Conservation (phyloP, 2,797 vertebrate genomes). For the Phoebastria nigripes region DNA sequence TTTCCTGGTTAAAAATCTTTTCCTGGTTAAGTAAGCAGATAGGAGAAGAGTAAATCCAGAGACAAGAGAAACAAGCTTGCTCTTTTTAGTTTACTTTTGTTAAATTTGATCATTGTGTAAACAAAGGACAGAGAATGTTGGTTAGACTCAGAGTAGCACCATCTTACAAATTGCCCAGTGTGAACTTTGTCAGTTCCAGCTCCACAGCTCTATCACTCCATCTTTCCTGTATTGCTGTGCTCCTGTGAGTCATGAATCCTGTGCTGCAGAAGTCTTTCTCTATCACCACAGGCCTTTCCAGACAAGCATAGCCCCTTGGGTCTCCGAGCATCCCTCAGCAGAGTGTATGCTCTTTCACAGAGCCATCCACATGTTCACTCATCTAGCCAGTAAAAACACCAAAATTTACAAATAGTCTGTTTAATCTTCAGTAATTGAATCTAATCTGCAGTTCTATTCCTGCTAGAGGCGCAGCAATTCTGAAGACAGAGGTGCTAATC, state of each 20-base stretch:
- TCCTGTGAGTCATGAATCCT: neutral
- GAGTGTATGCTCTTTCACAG: neutral
- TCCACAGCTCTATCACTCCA: neutral
- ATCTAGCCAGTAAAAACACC: neutral
- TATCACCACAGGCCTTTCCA: neutral
- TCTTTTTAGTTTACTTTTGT: neutral
- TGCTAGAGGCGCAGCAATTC: neutral
- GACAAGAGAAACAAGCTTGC: neutral
- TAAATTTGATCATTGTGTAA: neutral
- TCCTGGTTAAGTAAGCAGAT: neutral
- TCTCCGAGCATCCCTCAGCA: neutral
- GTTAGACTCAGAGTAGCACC: neutral
- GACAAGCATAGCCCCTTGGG: neutral
- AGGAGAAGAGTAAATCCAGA: neutral
- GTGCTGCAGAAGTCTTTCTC: neutral
- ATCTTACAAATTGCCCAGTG: neutral
- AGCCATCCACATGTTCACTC: neutral
- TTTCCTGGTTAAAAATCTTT: neutral
- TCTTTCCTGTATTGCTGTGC: neutral
- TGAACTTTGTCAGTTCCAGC: neutral
- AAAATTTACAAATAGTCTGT: neutral
- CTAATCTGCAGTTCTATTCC: neutral
- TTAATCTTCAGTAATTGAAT: neutral
- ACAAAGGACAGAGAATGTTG: neutral
- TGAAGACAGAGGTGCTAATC: neutral